A percentile compares a stretch with the other conserved stretches of the same genome.
Conservation (phyloP, 2,113 vertebrate genomes). For the Arenaria interpres region DNA sequence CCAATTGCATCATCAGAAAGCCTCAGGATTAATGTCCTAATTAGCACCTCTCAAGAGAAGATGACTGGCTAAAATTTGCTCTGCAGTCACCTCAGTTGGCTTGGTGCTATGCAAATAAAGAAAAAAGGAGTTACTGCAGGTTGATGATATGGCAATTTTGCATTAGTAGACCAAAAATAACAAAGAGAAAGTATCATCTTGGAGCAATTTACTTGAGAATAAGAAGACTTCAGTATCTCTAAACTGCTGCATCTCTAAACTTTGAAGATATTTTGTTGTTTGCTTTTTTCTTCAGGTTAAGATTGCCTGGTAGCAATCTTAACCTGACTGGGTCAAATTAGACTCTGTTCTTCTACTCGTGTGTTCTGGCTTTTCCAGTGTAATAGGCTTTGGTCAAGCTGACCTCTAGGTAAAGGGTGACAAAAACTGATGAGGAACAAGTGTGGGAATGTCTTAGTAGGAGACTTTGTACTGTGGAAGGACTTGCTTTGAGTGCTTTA, state of each 20-base stretch:
- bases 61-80: not conserved
- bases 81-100: not conserved
- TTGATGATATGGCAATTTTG: not conserved
- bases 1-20: not conserved
- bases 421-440: not conserved
- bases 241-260: not conserved
- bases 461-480: not conserved
- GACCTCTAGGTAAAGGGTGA: not conserved
- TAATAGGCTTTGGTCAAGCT: not conserved
- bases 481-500: not conserved
- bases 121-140: not conserved
- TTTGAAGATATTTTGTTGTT: not conserved
- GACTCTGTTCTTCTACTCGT: not conserved
- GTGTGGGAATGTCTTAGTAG: not conserved
- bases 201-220: not conserved
- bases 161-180: not conserved
- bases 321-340: not conserved
- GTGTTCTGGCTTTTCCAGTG: not conserved
- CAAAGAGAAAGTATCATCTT: not conserved
- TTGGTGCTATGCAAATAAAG: not conserved
- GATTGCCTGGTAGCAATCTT: not conserved
- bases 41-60: not conserved
- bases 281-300: not conserved
- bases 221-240: not conserved
- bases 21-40: not conserved